Percentiles rank a stretch among this genome's conserved stretches.
Evolutionary conservation across 1,140 invertebrate genomes (phyloP).

Genomic region (Pentalonia nigronervosa): DNA sequence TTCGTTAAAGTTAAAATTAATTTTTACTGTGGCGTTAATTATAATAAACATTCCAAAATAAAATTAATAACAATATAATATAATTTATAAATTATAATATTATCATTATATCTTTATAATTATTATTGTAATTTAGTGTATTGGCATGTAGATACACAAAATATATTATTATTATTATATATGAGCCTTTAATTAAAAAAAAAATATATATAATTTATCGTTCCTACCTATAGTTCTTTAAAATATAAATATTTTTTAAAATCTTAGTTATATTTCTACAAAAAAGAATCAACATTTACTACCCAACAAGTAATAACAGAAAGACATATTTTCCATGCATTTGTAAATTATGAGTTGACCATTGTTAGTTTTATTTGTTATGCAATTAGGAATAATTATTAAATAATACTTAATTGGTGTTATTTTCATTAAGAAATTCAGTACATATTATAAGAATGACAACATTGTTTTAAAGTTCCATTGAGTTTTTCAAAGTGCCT

Average conservation of each 20-base stretch:
- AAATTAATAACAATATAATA: conserved; percentile 27
- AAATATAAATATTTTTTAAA: background rate
- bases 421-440: too few relatives aligned
- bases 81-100: conserved; percentile 33
- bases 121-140: conserved; percentile 35
- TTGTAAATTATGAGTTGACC: background rate
- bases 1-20: conserved; percentile 42
- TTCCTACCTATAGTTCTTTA: background rate
- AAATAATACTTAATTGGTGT: too few relatives aligned
- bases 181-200: conserved; percentile 36
- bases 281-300: background rate
- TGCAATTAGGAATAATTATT: too few relatives aligned
- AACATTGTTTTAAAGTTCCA: too few relatives aligned
- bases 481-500: too few relatives aligned
- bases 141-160: conserved; percentile 32
- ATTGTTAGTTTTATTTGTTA: background rate
- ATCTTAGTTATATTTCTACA: background rate
- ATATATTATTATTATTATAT: conserved; percentile 39
- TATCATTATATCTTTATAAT: conserved; percentile 29
- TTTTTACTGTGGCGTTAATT: background rate
- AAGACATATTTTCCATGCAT: background rate
- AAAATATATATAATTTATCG: background rate
- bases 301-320: background rate
- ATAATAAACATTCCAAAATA: conserved; percentile 45
- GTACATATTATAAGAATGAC: too few relatives aligned